Percentiles rank a stretch among this genome's conserved stretches.
Evolutionary conservation across 2,888 invertebrate genomes (phyloP).

Genomic region (Petrophora chlorosata): DNA sequence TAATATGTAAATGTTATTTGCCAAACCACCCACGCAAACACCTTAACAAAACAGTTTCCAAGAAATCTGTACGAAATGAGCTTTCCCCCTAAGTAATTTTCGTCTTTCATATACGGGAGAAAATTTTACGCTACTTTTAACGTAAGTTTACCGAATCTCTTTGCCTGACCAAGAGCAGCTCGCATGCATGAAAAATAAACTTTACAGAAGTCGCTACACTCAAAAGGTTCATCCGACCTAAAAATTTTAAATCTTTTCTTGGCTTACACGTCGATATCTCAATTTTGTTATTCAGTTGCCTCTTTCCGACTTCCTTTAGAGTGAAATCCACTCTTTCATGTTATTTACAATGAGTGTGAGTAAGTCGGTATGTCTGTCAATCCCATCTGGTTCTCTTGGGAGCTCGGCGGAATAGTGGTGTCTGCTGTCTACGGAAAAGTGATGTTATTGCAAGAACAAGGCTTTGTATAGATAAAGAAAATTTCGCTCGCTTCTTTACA

Average conservation of each 20-base stretch:
- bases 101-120: background rate
- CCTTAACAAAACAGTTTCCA: too few species aligned
- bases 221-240: conserved; percentile 1
- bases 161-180: background rate
- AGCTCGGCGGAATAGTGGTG: conserved; percentile 11
- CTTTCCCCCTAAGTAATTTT: too few species aligned
- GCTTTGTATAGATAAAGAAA: conserved; percentile 4
- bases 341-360: conserved; percentile 21
- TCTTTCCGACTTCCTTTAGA: conserved; percentile 14
- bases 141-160: conserved; percentile 3
- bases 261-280: conserved; percentile 10
- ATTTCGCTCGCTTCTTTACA: background rate
- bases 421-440: conserved; percentile 14
- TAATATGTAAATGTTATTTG: too few species aligned
- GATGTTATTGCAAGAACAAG: conserved; percentile 14
- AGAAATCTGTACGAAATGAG: too few species aligned
- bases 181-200: conserved; percentile 10
- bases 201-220: background rate
- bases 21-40: too few species aligned
- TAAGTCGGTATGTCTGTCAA: conserved; percentile 23
- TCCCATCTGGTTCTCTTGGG: conserved; percentile 20
- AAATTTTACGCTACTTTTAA: background rate
- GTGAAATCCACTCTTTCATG: conserved; percentile 17
- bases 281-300: conserved; percentile 7
- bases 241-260: conserved; percentile 3